Percentiles rank a stretch among this genome's conserved stretches.
Conservation (phyloP, 2,888 invertebrate genomes). For the Abscondita cerata region DNA sequence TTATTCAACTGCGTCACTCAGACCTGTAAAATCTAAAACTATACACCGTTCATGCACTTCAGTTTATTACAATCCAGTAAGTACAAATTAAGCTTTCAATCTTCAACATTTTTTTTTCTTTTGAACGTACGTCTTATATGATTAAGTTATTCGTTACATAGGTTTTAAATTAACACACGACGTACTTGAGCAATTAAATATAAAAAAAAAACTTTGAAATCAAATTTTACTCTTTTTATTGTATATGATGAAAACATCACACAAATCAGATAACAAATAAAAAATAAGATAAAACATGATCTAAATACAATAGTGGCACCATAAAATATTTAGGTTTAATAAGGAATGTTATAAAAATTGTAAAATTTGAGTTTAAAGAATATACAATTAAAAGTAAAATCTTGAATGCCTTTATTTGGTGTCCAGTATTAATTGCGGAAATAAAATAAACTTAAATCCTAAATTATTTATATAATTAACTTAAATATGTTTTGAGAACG, state of each 20-base stretch:
- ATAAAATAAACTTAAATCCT: slow-evolving; percentile 20
- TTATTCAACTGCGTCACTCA: too few relatives aligned
- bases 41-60: too few relatives aligned
- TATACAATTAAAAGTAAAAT: slow-evolving; percentile 23
- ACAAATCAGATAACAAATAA: slow-evolving; percentile 28
- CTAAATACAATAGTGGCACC: slow-evolving; percentile 18
- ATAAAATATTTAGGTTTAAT: slow-evolving; percentile 5
- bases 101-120: too few relatives aligned
- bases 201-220: neutral
- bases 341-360: slow-evolving; percentile 30
- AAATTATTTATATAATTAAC: slow-evolving; percentile 31
- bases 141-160: too few relatives aligned
- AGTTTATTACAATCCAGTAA: too few relatives aligned
- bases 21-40: too few relatives aligned
- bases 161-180: too few relatives aligned
- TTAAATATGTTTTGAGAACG: slow-evolving; percentile 12
- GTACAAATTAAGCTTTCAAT: too few relatives aligned
- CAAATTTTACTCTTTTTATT: slow-evolving; percentile 15
- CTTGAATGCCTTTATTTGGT: slow-evolving; percentile 26
- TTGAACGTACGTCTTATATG: too few relatives aligned
- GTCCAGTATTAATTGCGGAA: slow-evolving; percentile 18
- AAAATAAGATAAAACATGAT: slow-evolving; percentile 26
- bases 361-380: slow-evolving; percentile 11
- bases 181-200: too few relatives aligned
- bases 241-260: slow-evolving; percentile 30